Conservation (phyloP, 1,140 invertebrate genomes). For the Sitophilus oryzae region DNA sequence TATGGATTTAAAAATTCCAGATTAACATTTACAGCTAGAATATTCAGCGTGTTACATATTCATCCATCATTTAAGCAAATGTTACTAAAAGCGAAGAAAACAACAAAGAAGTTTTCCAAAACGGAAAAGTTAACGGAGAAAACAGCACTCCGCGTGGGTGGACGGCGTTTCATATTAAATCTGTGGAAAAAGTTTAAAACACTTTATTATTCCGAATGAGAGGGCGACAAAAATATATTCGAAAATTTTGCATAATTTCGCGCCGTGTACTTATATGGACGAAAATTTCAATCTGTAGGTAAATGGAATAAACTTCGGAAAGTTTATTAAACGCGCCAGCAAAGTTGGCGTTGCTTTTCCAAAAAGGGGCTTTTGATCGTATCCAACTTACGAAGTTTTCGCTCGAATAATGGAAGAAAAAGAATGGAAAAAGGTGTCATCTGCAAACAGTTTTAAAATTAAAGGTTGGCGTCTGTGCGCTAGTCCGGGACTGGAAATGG, state of each 20-base stretch:
- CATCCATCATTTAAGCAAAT: too few relatives aligned
- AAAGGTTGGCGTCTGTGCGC: neutral
- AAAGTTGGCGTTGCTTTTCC: conserved; percentile 5
- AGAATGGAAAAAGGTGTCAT: neutral
- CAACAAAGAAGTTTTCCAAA: too few relatives aligned
- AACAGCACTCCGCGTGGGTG: too few relatives aligned
- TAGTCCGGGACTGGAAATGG: neutral
- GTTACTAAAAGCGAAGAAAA: too few relatives aligned
- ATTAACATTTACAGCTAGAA: too few relatives aligned
- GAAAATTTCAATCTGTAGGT: conserved; percentile 22
- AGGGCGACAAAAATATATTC: conserved; percentile 11
- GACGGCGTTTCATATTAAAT: conserved; percentile 23
- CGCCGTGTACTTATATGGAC: conserved; percentile 18
- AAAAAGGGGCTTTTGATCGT: neutral
- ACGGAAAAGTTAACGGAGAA: too few relatives aligned
- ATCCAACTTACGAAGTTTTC: too few relatives aligned
- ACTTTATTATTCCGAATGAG: conserved; percentile 18
- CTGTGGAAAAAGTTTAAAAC: conserved; percentile 18
- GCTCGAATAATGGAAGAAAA: neutral
- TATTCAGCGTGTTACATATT: too few relatives aligned
- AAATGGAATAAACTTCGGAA: conserved; percentile 16
- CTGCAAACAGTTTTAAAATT: neutral
- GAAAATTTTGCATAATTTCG: conserved; percentile 20
- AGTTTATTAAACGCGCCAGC: conserved; percentile 11
- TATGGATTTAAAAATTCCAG: too few relatives aligned